phyloP scores from a whole-genome alignment of 53 echinoderm and acorn worm species.

The Zoroaster sp. region DNA sequence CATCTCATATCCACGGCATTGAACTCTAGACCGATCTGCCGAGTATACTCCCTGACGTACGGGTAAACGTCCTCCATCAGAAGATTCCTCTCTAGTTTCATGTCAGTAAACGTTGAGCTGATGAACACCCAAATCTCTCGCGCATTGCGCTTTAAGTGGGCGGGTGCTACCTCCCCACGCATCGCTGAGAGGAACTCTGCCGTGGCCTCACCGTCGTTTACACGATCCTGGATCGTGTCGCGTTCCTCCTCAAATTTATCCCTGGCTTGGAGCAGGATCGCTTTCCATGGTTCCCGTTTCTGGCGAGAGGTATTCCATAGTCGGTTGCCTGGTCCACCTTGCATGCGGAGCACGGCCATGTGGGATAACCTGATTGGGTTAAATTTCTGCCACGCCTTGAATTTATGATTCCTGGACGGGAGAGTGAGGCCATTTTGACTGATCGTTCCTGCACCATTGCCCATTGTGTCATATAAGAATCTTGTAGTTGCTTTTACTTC shows the following conservation, averaged over 20 bases:
- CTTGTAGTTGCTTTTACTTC: too few species aligned
- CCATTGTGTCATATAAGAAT: not conserved
- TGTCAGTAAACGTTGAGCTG: conserved; percentile 96
- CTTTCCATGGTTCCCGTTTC: conserved; percentile 79
- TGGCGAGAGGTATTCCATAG: conserved; percentile 62
- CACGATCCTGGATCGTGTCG: not conserved
- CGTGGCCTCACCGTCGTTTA: not conserved
- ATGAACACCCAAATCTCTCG: conserved; percentile 88
- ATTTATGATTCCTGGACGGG: not conserved
- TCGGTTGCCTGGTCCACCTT: conserved; percentile 43
- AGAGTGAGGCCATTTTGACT: conserved; percentile 13
- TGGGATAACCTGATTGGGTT: conserved; percentile 28
- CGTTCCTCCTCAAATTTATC: conserved; percentile 49
- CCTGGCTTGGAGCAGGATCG: conserved; percentile 64
- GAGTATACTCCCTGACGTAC: conserved; percentile 78
- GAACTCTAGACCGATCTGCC: conserved; percentile 81
- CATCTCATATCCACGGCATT: conserved; percentile 93
- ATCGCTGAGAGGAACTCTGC: conserved; percentile 61
- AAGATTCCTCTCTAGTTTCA: conserved; percentile 73
- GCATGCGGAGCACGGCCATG: conserved; percentile 71
- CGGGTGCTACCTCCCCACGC: conserved; percentile 57
- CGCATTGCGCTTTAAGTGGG: conserved; percentile 42
- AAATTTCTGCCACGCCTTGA: conserved; percentile 48
- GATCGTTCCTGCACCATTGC: conserved; percentile 45
- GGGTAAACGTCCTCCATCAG: conserved; percentile 92